Percentiles rank a stretch among this genome's conserved stretches.
These are phyloP conservation scores for Peribatodes rhomboidaria DNA, from an alignment of 2,888 invertebrate genomes.

Conservation along the genomic window DNA sequence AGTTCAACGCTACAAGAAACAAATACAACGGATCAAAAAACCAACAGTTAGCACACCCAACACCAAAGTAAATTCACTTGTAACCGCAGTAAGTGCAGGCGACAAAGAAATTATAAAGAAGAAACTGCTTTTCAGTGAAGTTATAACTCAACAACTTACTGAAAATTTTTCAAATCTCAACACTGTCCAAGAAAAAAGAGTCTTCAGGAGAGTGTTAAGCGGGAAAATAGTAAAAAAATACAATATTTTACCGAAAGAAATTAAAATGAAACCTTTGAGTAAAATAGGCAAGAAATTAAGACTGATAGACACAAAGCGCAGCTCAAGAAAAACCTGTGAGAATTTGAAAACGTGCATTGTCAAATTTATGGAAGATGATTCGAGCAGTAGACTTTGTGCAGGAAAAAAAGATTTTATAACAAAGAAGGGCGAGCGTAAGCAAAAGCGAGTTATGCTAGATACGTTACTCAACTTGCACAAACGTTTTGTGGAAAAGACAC, in stretches of 20 bases:
- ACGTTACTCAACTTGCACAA: constrained; percentile 23
- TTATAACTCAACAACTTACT: constrained; percentile 37
- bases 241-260: constrained; percentile 29
- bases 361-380: constrained; percentile 35
- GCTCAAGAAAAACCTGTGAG: not conserved
- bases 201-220: constrained; percentile 3
- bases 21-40: constrained; percentile 11
- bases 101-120: constrained; percentile 37
- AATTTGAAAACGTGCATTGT: constrained; percentile 5
- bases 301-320: not conserved
- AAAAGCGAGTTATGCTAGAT: constrained; percentile 37
- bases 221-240: constrained; percentile 29
- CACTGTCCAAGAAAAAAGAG: not conserved
- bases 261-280: constrained; percentile 29
- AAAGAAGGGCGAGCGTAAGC: constrained; percentile 32
- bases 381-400: constrained; percentile 33
- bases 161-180: constrained; percentile 29
- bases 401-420: constrained; percentile 27
- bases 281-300: not conserved
- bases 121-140: constrained; percentile 15
- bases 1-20: constrained; percentile 30
- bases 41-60: not conserved
- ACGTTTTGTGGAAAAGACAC: not conserved
- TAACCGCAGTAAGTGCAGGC: not conserved
- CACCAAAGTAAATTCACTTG: constrained; percentile 1